Conservation (phyloP, 2,888 invertebrate species). For the Hyposoter dolosus region DNA sequence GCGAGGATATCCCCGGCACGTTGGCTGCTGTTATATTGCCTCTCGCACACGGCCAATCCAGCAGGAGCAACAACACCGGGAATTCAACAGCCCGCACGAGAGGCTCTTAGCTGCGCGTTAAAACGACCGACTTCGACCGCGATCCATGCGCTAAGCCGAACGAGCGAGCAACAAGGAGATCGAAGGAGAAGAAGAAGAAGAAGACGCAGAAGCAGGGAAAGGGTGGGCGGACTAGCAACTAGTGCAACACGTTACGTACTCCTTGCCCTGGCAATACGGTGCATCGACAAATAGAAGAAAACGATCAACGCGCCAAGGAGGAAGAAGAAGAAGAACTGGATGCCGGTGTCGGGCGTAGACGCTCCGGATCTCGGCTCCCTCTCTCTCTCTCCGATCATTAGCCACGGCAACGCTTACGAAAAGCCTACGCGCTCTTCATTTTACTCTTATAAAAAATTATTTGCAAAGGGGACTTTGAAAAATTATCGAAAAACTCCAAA, state of each 20-base stretch:
- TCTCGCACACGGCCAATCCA: constrained; percentile 30
- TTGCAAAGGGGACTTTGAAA: not conserved
- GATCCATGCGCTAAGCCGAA: not conserved
- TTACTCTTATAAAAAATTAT: not conserved
- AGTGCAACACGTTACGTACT: constrained; percentile 61
- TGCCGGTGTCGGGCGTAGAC: constrained; percentile 64
- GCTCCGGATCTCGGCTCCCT: constrained; percentile 19
- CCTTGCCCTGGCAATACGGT: constrained; percentile 41
- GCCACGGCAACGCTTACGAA: constrained; percentile 8
- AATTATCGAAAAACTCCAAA: not conserved
- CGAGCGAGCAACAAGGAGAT: not conserved
- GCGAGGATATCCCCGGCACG: constrained; percentile 64
- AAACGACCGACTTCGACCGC: constrained; percentile 2
- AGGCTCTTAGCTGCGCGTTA: constrained; percentile 9
- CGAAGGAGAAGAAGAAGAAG: not conserved
- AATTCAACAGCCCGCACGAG: constrained; percentile 8
- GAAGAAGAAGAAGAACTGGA: constrained; percentile 60
- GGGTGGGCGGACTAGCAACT: constrained; percentile 80
- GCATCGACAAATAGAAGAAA: constrained; percentile 49
- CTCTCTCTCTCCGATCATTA: constrained; percentile 26
- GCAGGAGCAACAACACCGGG: constrained; percentile 35
- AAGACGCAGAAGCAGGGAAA: constrained; percentile 42
- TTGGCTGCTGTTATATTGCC: constrained; percentile 53
- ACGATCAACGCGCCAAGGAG: not conserved
- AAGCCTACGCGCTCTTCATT: not conserved